Conservation (phyloP, 2,888 invertebrate species). For the Drosophila cognata region DNA sequence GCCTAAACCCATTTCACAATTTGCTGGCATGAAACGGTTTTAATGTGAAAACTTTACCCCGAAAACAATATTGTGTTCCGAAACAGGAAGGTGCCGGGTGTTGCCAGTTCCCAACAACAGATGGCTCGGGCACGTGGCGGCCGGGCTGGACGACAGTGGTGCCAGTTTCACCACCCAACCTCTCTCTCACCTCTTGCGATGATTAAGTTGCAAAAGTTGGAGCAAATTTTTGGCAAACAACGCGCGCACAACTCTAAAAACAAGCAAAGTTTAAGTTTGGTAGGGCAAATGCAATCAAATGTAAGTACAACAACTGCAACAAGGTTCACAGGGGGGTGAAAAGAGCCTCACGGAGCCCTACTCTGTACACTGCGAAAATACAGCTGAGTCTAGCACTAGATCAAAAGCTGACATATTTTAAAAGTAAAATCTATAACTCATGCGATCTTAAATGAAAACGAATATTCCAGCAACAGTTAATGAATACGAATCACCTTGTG, state of each 20-base stretch:
- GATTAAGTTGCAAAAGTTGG: conserved; percentile 77
- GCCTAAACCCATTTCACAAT: conserved; percentile 65
- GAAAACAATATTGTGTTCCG: conserved; percentile 41
- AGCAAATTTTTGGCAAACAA: conserved; percentile 62
- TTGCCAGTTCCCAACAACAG: conserved; percentile 42
- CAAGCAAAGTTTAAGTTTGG: conserved; percentile 58
- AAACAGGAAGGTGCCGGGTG: conserved; percentile 36
- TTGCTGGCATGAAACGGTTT: conserved; percentile 73
- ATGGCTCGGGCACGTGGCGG: conserved; percentile 63
- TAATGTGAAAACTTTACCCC: conserved; percentile 71
- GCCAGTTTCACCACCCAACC: conserved; percentile 5
- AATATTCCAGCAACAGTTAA: not conserved
- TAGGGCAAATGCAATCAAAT: conserved; percentile 74
- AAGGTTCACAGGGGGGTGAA: conserved; percentile 10
- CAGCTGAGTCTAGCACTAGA: not conserved
- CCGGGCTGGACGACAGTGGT: conserved; percentile 26
- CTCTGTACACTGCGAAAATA: not conserved
- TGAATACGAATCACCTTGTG: not conserved
- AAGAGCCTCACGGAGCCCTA: not conserved
- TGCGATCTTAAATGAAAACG: not conserved
- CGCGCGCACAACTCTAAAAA: conserved; percentile 31
- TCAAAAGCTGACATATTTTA: not conserved
- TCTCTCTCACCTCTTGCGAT: conserved; percentile 25
- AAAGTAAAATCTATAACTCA: not conserved
- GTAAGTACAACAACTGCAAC: conserved; percentile 65